Conservation (phyloP, 2,888 invertebrate species). For the Torymus texanus region DNA sequence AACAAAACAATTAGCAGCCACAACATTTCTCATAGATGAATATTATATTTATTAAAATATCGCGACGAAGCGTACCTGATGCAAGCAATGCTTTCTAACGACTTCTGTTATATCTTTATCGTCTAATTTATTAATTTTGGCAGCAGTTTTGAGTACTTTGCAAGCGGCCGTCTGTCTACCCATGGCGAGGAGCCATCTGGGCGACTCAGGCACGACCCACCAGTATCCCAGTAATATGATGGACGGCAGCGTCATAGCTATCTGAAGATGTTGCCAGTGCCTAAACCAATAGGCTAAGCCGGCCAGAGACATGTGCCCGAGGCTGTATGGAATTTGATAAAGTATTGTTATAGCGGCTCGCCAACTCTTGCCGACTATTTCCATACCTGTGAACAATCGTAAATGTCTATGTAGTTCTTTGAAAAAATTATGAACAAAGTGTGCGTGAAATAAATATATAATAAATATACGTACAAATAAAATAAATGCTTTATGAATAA, state of each 20-base stretch:
- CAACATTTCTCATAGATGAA: background rate
- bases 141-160: conserved; percentile 80
- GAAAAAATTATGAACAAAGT: no score
- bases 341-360: conserved; percentile 79
- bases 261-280: conserved; percentile 82
- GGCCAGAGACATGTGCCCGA: conserved; percentile 82
- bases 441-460: no score
- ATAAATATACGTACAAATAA: no score
- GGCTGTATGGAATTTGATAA: conserved; percentile 83
- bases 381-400: conserved; percentile 71
- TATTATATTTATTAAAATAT: background rate
- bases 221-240: conserved; percentile 80
- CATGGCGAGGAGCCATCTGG: conserved; percentile 85
- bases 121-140: conserved; percentile 74
- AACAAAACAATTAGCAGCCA: no score
- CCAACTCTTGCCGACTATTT: conserved; percentile 77
- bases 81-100: conserved; percentile 67
- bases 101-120: conserved; percentile 68
- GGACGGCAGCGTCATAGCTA: conserved; percentile 81
- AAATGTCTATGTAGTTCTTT: no score
- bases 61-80: conserved; percentile 63
- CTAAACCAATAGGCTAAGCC: conserved; percentile 81
- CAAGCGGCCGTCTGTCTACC: conserved; percentile 81
- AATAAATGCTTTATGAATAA: no score
- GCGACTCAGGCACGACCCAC: conserved; percentile 86